phyloP scores from a whole-genome alignment of 2,797 vertebrate genomes.

The Eurystomus glaucurus region DNA sequence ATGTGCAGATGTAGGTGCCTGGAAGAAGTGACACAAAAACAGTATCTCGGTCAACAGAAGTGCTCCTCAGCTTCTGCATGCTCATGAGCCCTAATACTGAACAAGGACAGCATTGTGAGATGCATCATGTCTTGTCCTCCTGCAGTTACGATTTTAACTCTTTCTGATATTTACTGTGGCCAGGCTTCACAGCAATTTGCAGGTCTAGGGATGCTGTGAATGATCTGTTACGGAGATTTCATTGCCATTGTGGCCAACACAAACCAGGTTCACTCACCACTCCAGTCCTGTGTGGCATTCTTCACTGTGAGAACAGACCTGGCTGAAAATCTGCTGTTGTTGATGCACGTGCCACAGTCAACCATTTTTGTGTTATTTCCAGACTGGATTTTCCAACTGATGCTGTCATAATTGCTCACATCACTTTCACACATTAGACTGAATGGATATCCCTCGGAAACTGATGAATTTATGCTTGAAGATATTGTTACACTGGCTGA shows the following conservation, averaged over 20 bases:
- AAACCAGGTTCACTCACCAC: conserved; percentile 64
- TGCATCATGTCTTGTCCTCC: not conserved
- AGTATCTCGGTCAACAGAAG: not conserved
- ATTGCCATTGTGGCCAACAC: not conserved
- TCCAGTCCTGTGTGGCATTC: conserved; percentile 69
- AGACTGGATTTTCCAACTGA: conserved; percentile 80
- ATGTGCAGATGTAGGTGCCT: conserved; percentile 81
- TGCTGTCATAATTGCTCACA: conserved; percentile 67
- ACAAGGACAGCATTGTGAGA: not conserved
- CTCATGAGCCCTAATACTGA: not conserved
- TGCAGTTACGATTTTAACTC: not conserved
- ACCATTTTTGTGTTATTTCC: conserved; percentile 1
- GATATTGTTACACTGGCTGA: conserved; percentile 75
- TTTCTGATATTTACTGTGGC: not conserved
- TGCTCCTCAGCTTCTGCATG: not conserved
- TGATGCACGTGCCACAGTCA: conserved; percentile 9
- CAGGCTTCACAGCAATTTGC: not conserved
- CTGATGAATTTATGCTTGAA: not conserved
- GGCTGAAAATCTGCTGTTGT: not conserved
- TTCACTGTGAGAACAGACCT: conserved; percentile 67
- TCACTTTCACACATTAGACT: conserved; percentile 76
- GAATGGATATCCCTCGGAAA: conserved; percentile 77
- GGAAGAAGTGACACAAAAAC: conserved; percentile 5
- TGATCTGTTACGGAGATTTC: not conserved
- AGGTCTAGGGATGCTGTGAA: not conserved